Evolutionary conservation across 1,140 invertebrate species (phyloP), one percentile per base, ranked within the genome.

Genomic region (Steinernema feltiae): DNA sequence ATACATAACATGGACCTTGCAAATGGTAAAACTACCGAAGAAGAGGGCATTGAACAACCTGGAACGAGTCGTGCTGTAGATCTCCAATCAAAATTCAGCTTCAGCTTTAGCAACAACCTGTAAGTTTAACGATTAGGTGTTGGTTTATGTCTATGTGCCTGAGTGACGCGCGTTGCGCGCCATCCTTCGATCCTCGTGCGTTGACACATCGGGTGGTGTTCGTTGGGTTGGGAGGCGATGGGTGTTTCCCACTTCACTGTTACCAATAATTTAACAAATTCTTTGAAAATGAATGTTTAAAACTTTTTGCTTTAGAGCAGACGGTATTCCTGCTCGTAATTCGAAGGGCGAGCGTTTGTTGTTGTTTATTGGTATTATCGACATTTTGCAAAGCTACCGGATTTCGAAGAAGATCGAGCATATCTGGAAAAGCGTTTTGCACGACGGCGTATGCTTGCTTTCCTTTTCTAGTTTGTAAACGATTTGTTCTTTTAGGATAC

Each of bases 261-360:
- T n/a, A n/a, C n/a, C n/a, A n/a, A n/a, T n/a, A n/a, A n/a, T n/a
- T n/a, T n/a, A n/a, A n/a, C n/a, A n/a, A n/a, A n/a, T n/a, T n/a
- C n/a, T n/a, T 80, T 69, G 48, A 24, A n/a, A 73, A 35, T 35
- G 35, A 21, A 21, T 32, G 21, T 75, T 48, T 32, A 2, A 76
- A n/a, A 3, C 15, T 73, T 71, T 32, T 27, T 1, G 1, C 79
- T 86, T 41, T 87, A 97, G 95, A 84, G 92, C 94, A 79, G 96
- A 96, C 81, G 96, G 96, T 72, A 98, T 99, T 86, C 97, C 96
- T 69, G 97, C 97, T 2, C 89, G 94, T 84, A 99, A 97, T 88
- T 91, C 92, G 30, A 94, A 94, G 88, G 97, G 97, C 48, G 97
- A 99, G 88, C 90, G 95, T 69, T 90, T 99, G 1, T 89, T 99